These are phyloP conservation scores for Drosophila saltans DNA, from an alignment of 1,140 invertebrate genomes.

Conservation along the genomic window DNA sequence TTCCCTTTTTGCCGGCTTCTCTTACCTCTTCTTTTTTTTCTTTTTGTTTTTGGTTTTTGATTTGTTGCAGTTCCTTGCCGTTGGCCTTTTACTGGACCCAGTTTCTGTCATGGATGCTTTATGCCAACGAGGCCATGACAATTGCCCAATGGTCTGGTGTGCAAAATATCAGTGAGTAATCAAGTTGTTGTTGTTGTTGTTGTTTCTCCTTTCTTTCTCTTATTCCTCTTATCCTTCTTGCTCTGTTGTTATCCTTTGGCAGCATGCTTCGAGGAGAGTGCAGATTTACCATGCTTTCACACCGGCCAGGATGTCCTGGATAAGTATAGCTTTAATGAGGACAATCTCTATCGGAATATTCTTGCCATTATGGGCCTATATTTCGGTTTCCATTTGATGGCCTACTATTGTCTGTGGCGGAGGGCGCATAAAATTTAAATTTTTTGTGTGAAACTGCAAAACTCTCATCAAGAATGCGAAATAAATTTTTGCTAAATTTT, in stretches of 20 bases:
- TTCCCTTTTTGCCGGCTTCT: too few species aligned
- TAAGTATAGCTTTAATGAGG: conserved; percentile 88
- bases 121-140: conserved; percentile 94
- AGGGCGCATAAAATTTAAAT: conserved; percentile 85
- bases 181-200: too few species aligned
- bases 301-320: conserved; percentile 89
- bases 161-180: conserved; percentile 89
- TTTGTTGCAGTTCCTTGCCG: conserved; percentile 88
- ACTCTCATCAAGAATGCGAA: not conserved
- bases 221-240: not conserved
- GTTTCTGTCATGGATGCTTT: conserved; percentile 96
- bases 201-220: too few species aligned
- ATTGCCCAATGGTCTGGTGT: conserved; percentile 91
- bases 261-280: conserved; percentile 87
- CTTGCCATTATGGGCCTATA: conserved; percentile 87
- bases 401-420: conserved; percentile 87
- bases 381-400: conserved; percentile 88
- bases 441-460: not conserved
- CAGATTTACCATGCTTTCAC: conserved; percentile 88
- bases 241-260: conserved; percentile 56
- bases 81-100: conserved; percentile 92
- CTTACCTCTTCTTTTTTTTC: not conserved
- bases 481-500: conserved; percentile 6
- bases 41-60: conserved; percentile 50
- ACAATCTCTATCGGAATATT: conserved; percentile 87